Percentiles rank a stretch among this genome's conserved stretches.
Evolutionary conservation across 2,888 invertebrate species (phyloP).

Genomic region (Phyto melanocephala): DNA sequence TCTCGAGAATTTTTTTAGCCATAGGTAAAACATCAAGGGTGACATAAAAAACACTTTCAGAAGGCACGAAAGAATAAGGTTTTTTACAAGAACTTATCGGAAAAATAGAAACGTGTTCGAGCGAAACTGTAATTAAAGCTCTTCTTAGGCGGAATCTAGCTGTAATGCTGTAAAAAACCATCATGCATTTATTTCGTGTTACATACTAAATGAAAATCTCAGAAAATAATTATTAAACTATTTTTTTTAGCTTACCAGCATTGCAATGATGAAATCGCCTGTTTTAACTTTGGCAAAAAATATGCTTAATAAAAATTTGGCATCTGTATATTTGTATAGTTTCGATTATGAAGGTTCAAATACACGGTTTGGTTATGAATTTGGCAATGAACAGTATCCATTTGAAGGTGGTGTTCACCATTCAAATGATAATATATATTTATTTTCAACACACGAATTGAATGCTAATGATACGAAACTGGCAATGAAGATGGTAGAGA

Average conservation of each 20-base stretch:
- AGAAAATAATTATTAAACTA: not conserved
- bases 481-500: conserved; percentile 79
- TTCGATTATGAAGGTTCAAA: conserved; percentile 79
- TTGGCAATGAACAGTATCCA: conserved; percentile 77
- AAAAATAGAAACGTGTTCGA: no score
- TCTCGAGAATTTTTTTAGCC: no score
- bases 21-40: no score
- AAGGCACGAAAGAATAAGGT: no score
- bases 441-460: conserved; percentile 79
- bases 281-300: conserved; percentile 76
- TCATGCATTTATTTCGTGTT: no score
- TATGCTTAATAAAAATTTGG: conserved; percentile 68
- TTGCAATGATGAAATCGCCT: conserved; percentile 79
- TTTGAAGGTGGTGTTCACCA: conserved; percentile 81
- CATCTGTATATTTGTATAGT: conserved; percentile 79
- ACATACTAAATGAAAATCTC: no score
- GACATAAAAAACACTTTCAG: no score
- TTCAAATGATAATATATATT: conserved; percentile 82
- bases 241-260: conserved; percentile 68
- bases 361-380: conserved; percentile 79
- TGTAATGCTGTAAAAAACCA: no score
- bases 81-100: no score
- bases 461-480: conserved; percentile 77
- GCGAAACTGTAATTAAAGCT: no score
- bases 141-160: no score